Base-by-base conservation (phyloP, 2,888 invertebrate species). In the Synergus umbraculus region DNA sequence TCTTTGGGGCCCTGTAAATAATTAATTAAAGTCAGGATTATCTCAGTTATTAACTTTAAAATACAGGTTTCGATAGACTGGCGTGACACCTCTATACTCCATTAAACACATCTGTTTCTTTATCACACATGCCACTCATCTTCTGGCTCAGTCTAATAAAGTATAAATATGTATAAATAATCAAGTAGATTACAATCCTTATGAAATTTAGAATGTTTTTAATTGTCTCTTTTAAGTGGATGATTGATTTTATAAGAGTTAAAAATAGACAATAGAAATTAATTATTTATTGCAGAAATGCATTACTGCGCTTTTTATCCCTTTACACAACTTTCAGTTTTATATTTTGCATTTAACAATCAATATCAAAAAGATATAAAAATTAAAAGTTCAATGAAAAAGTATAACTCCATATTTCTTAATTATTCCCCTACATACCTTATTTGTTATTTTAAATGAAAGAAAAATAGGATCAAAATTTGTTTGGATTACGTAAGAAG, bases 401-500 rank as follows among this genome's bases (percentile, higher is more conserved):
- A 22, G 13, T 63, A 13, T 29, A 29, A 63, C 22, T 63, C 12
- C 5, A 29, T 29, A 63, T 63, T 63, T 63, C 60, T 12, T 13
- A 63, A 63, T 63, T 22, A 22, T 4, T 22, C 12, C 4, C 1
- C 29, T 4, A 22, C 0, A 63, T 12, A 29, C 12, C n/a, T 29
- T 9, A 73, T 73, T 44, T 49, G 7, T n/a, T 0, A 44, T 73
- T 15, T 12, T 5, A 18, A 49, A 8, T 73, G 7, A 4, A 43
- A 69, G 13, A 69, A 69, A 67, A 15, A 0, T 63, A 13, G 46
- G 10, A 43, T 22, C 1, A 64, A 76, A 63, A 22, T 22, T 60
- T 60, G 60, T 54, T 54, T 54, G 54, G 7, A 12, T 60, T 60
- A 60, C 77, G 60, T 79, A 46, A 9, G 29, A 66, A 9, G 22